Evolutionary conservation across 2,113 vertebrate species (phyloP).

Genomic region (Motacilla tschutschensis): DNA sequence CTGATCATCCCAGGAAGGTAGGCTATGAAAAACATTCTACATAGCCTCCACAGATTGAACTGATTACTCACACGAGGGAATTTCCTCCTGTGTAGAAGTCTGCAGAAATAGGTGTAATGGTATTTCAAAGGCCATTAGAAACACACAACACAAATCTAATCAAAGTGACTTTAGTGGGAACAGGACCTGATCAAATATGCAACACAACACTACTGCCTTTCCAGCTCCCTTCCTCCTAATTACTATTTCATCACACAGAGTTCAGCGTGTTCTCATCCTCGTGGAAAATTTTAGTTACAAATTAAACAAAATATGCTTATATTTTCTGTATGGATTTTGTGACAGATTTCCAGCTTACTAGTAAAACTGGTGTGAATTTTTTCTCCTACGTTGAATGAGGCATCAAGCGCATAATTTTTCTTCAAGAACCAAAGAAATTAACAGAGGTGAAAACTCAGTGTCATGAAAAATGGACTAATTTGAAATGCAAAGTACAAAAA

Average conservation of each 20-base stretch:
- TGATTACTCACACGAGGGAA: neutral
- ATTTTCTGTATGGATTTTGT: neutral
- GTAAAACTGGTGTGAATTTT: neutral
- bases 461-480: neutral
- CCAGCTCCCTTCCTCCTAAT: neutral
- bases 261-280: neutral
- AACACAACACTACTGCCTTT: neutral
- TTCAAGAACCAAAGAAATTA: neutral
- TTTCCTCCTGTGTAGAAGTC: neutral
- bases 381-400: neutral
- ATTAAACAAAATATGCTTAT: neutral
- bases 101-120: neutral
- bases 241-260: neutral
- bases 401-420: neutral
- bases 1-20: neutral
- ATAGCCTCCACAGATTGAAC: neutral
- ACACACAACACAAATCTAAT: neutral
- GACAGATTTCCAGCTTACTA: neutral
- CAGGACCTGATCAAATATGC: neutral
- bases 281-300: neutral
- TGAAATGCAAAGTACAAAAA: neutral
- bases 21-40: neutral
- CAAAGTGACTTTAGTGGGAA: neutral
- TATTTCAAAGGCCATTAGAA: neutral
- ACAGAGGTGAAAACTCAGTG: neutral